Evolutionary conservation across 2,888 invertebrate species (phyloP).

Genomic region (Zygogramma bicolorata): DNA sequence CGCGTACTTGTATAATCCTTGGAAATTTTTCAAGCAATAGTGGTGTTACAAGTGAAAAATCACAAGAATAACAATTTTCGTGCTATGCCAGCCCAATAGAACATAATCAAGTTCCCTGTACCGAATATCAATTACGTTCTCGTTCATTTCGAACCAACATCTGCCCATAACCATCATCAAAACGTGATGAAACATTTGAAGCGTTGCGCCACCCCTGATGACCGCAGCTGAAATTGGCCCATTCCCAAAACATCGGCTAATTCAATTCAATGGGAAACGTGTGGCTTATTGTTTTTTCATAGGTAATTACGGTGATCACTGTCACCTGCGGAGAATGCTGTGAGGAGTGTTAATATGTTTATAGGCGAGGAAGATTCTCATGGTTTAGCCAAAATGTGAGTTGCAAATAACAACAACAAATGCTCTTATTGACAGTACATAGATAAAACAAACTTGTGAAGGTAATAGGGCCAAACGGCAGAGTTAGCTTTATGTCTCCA

Average conservation of each 20-base stretch:
- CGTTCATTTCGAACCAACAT: neutral
- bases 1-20: no score
- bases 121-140: neutral
- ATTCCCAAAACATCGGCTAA: constrained; percentile 8
- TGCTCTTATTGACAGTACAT: no score
- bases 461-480: no score
- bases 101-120: neutral
- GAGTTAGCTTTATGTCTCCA: no score
- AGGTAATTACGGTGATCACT: neutral
- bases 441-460: no score
- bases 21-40: no score
- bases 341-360: neutral
- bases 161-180: neutral
- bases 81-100: neutral
- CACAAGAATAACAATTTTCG: neutral
- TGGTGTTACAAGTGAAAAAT: no score
- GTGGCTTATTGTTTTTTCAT: constrained; percentile 2
- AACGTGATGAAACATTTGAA: constrained; percentile 6
- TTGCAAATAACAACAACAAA: neutral
- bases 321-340: neutral
- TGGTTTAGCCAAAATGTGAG: neutral
- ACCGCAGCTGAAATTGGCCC: neutral
- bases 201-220: neutral
- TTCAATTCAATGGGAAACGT: neutral
- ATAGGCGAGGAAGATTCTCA: neutral